Base-by-base conservation (phyloP, 1,140 invertebrate genomes). In the Acyrthosiphon pisum region DNA sequence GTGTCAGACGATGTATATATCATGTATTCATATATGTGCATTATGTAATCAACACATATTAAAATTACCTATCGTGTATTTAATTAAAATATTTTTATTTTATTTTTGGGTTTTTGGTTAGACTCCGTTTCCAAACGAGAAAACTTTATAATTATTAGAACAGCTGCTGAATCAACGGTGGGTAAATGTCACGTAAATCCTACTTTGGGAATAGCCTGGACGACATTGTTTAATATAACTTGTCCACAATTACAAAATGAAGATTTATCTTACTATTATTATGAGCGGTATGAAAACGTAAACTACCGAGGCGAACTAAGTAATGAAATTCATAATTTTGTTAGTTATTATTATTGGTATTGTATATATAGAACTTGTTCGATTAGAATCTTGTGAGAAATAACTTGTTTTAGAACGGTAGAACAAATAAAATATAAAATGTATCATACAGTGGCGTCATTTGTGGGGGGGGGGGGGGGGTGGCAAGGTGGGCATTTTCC, bases 181-280 rank as follows among this genome's bases (percentile, higher is more conserved):
- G 91, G 81, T 44, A 37, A 93, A 44, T 93, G 91, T 86, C 48
- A 53, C 9, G 14, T 84, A 20, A 53, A 56, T 44, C 48, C 68
- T 23, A 44, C 6, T 44, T 26, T 22, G 20, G 48, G 76, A 44
- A 53, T 84, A 9, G 48, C 68, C 2, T 81, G 81, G 6, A 84
- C 3, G 35, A 84, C 91, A 4, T 56, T 53, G 35, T 93, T 81
- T 41, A 86, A n/a, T 37, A 53, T 93, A 86, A 83, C 44, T 18
- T 93, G 91, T 53, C 84, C 35, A 26, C 23, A 53, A 53, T 93
- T 22, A 53, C 6, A 56, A 26, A 30, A 81, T 6, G 46, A 92
- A 3, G 23, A 48, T 20, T 7, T 93, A 35, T 30, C 11, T 2
- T 93, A 93, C n/a, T 48, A 86, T 30, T 93, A 41, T 44, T 93